Evolutionary conservation across 2,888 invertebrate species (phyloP).

Genomic region (Lomographa bimaculata): DNA sequence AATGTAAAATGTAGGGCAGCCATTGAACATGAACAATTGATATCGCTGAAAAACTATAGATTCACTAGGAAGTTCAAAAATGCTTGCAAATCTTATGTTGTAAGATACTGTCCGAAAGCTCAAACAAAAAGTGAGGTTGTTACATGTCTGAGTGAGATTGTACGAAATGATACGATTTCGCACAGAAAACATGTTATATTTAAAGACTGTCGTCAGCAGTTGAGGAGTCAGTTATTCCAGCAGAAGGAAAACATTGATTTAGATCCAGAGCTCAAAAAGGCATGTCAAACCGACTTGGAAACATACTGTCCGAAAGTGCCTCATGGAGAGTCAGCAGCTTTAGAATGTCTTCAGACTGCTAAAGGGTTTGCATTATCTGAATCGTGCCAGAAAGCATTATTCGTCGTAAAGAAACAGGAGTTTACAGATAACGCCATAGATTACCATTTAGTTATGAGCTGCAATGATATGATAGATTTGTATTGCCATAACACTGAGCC

Average conservation of each 20-base stretch:
- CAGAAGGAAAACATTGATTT: slow-evolving; percentile 94
- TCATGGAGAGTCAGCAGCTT: slow-evolving; percentile 87
- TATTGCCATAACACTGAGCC: slow-evolving; percentile 91
- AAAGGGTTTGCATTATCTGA: slow-evolving; percentile 86
- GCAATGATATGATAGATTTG: slow-evolving; percentile 92
- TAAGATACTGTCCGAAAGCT: slow-evolving; percentile 86
- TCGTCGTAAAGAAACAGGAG: slow-evolving; percentile 93
- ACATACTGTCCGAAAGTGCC: slow-evolving; percentile 87
- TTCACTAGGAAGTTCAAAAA: slow-evolving; percentile 98
- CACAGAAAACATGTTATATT: slow-evolving; percentile 90
- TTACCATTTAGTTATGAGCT: slow-evolving; percentile 91
- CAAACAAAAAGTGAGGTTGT: slow-evolving; percentile 91
- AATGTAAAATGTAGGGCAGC: slow-evolving; percentile 94
- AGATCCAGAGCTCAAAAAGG: slow-evolving; percentile 92
- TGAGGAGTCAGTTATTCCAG: slow-evolving; percentile 95
- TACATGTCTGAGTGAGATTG: slow-evolving; percentile 93
- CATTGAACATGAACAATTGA: slow-evolving; percentile 98
- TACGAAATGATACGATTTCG: slow-evolving; percentile 93
- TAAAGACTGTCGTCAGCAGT: slow-evolving; percentile 95
- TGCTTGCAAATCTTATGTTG: slow-evolving; percentile 93
- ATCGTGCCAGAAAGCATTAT: slow-evolving; percentile 91
- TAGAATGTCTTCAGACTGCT: slow-evolving; percentile 90
- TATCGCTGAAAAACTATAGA: slow-evolving; percentile 95
- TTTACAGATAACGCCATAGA: slow-evolving; percentile 94
- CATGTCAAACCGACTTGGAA: slow-evolving; percentile 91